phyloP scores from a whole-genome alignment of 2,888 invertebrate species.

The Rhorus exstirpatorius region DNA sequence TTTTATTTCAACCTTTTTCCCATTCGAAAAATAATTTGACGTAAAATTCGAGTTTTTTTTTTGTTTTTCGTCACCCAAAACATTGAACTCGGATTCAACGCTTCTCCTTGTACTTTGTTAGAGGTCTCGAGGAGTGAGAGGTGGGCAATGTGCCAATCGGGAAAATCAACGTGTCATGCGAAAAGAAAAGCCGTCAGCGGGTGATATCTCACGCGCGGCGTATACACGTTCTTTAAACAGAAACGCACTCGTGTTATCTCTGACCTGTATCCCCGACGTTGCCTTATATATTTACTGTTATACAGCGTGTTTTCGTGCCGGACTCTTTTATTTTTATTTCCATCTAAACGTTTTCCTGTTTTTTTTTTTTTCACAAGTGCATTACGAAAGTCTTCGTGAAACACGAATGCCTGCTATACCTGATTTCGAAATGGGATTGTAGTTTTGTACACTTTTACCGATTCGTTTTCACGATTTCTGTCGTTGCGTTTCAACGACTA shows the following conservation, averaged over 20 bases:
- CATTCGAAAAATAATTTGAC: too few relatives aligned
- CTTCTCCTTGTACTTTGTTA: constrained; percentile 65
- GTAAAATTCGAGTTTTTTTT: constrained; percentile 12
- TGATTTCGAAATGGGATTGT: constrained; percentile 31
- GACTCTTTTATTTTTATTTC: constrained; percentile 14
- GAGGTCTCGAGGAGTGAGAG: constrained; percentile 56
- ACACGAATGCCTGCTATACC: constrained; percentile 36
- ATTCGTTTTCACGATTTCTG: not conserved
- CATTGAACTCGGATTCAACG: constrained; percentile 64
- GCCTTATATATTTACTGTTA: constrained; percentile 16
- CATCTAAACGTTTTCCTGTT: constrained; percentile 32
- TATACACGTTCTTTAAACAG: constrained; percentile 4
- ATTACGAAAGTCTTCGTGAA: constrained; percentile 44
- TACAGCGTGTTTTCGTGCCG: not conserved
- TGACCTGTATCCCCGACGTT: constrained; percentile 22
- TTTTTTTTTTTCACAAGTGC: constrained; percentile 7
- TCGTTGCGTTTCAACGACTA: not conserved
- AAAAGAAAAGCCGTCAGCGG: constrained; percentile 37
- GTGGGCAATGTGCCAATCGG: constrained; percentile 63
- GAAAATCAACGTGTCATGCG: constrained; percentile 45
- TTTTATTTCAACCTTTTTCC: too few relatives aligned
- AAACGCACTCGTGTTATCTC: constrained; percentile 31
- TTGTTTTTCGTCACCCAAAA: constrained; percentile 36
- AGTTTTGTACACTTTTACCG: constrained; percentile 10
- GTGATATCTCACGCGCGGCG: constrained; percentile 10